These are phyloP conservation scores for Heliconius cydno DNA, from an alignment of 2,888 invertebrate species.

Conservation along the genomic window DNA sequence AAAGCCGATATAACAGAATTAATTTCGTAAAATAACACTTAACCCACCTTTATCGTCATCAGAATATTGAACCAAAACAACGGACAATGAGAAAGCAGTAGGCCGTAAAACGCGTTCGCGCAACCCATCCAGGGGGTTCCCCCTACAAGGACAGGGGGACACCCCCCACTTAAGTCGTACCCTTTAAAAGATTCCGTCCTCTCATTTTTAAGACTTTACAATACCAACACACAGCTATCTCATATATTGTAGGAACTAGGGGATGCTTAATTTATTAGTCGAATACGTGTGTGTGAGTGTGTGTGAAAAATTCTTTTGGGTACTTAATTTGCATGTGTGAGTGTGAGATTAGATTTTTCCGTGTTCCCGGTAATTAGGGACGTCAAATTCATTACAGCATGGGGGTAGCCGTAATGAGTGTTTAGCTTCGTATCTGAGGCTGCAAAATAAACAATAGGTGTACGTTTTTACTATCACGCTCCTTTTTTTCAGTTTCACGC, in stretches of 20 bases:
- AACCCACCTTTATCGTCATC: slow-evolving; percentile 74
- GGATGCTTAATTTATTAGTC: slow-evolving; percentile 74
- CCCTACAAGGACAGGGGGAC: slow-evolving; percentile 56
- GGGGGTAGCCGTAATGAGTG: slow-evolving; percentile 65
- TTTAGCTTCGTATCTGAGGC: slow-evolving; percentile 7
- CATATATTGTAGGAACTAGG: slow-evolving; percentile 59
- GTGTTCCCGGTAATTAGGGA: slow-evolving; percentile 77
- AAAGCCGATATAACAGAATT: slow-evolving; percentile 53
- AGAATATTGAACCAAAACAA: slow-evolving; percentile 79
- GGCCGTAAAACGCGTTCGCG: slow-evolving; percentile 78
- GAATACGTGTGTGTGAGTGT: slow-evolving; percentile 50
- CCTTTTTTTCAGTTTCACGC: no score
- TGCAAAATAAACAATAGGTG: background rate
- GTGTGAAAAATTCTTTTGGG: slow-evolving; percentile 56
- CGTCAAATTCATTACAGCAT: slow-evolving; percentile 57
- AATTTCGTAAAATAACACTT: slow-evolving; percentile 71
- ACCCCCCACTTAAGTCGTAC: slow-evolving; percentile 77
- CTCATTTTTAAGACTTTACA: slow-evolving; percentile 84
- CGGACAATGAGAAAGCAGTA: slow-evolving; percentile 76
- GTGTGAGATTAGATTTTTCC: slow-evolving; percentile 79
- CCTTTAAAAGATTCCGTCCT: slow-evolving; percentile 83
- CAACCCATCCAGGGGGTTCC: slow-evolving; percentile 59
- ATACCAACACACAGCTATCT: slow-evolving; percentile 78
- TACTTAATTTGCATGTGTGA: slow-evolving; percentile 57
- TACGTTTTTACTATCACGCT: background rate